Percentiles rank a stretch among this genome's conserved stretches.
Evolutionary conservation across 2,113 vertebrate species (phyloP).

Genomic region (Ciconia maguari): DNA sequence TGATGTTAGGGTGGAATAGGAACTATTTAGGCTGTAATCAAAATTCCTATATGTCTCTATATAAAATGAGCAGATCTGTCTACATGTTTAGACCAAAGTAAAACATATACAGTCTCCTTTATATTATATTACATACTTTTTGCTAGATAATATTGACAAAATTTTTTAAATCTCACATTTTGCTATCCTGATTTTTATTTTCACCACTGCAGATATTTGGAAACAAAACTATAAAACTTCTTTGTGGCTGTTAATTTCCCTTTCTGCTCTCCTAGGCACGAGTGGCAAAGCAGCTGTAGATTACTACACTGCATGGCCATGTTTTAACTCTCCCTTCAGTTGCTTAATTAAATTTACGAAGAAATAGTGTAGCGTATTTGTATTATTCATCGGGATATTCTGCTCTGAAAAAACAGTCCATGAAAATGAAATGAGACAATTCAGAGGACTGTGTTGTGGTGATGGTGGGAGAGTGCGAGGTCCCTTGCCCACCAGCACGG

Average conservation of each 20-base stretch:
- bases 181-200: neutral
- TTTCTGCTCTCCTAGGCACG: neutral
- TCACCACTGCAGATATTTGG: neutral
- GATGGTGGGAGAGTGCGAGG: neutral
- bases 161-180: neutral
- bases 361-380: neutral
- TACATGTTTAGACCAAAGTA: neutral
- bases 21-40: neutral
- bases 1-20: neutral
- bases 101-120: neutral
- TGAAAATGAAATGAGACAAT: neutral
- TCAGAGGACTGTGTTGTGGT: neutral
- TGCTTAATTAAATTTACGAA: neutral
- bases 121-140: neutral
- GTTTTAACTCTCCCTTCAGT: neutral
- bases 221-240: neutral
- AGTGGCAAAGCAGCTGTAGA: neutral
- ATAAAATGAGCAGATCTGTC: neutral
- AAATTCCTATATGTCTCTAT: neutral
- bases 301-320: neutral
- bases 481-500: neutral
- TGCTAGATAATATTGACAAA: neutral
- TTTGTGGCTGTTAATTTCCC: neutral
- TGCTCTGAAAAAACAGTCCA: neutral
- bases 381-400: neutral